Evolutionary conservation across 1,140 invertebrate species (phyloP).

Genomic region (Halesus radiatus): DNA sequence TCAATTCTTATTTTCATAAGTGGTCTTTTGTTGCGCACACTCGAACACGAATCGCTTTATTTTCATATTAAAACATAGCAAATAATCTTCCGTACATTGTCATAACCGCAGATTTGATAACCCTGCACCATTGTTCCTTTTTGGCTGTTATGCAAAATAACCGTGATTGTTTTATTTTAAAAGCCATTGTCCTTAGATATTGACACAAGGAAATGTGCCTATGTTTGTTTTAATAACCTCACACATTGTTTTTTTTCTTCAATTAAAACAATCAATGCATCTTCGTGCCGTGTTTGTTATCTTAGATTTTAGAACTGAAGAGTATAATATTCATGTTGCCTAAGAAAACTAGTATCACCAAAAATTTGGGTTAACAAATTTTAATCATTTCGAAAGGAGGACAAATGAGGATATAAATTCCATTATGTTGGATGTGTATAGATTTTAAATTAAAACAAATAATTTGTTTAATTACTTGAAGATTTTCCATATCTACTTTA

Average conservation of each 20-base stretch:
- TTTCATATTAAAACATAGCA: not conserved
- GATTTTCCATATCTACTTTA: too few relatives aligned
- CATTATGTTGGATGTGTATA: too few relatives aligned
- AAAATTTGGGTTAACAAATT: too few relatives aligned
- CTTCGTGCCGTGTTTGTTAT: not conserved
- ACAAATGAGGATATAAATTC: too few relatives aligned
- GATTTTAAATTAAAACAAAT: too few relatives aligned
- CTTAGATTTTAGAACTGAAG: too few relatives aligned
- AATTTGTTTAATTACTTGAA: too few relatives aligned
- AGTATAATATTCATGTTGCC: too few relatives aligned
- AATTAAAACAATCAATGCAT: constrained; percentile 17
- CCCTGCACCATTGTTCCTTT: constrained; percentile 45
- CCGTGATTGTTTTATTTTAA: constrained; percentile 6
- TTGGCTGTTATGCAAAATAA: constrained; percentile 31
- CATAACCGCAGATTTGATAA: constrained; percentile 46
- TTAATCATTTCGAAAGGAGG: too few relatives aligned
- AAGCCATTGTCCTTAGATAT: constrained; percentile 37
- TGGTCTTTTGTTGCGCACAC: not conserved
- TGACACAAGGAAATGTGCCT: constrained; percentile 5
- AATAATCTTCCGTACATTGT: constrained; percentile 33
- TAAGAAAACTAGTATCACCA: too few relatives aligned
- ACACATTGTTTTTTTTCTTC: constrained; percentile 11
- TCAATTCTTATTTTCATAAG: not conserved
- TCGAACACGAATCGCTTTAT: not conserved
- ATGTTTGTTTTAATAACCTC: constrained; percentile 36